Conservation (phyloP, 64 coral and sea anemone genomes). For the Actinia tenebrosa region DNA sequence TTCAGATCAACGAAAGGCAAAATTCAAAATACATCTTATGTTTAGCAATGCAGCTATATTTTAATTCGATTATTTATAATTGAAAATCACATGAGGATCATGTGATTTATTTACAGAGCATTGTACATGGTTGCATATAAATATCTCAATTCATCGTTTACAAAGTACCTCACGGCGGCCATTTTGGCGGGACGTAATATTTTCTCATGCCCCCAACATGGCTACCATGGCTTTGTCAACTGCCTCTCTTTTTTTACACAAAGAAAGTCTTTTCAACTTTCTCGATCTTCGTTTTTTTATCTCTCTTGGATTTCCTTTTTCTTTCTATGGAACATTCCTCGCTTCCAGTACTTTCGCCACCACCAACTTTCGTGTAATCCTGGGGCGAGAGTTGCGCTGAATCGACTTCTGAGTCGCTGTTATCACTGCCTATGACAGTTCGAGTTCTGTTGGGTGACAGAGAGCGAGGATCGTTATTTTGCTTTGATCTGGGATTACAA, state of each 20-base stretch:
- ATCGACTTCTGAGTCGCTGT: not conserved
- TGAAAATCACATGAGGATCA: no score
- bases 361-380: not conserved
- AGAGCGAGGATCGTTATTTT: not conserved
- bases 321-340: not conserved
- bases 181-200: no score
- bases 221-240: no score
- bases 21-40: no score
- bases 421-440: conserved; percentile 11
- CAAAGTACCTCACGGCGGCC: no score
- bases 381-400: not conserved
- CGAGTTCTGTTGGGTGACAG: not conserved
- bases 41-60: no score
- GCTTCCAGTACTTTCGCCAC: not conserved
- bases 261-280: conserved; percentile 58
- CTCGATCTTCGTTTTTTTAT: conserved; percentile 39
- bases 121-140: no score
- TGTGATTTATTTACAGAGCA: no score
- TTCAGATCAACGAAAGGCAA: no score
- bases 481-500: not conserved
- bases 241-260: conserved; percentile 29
- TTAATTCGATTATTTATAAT: no score
- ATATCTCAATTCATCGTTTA: no score
- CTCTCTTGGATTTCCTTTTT: conserved; percentile 33
- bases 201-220: no score